Percentiles rank a stretch among this genome's conserved stretches.
Evolutionary conservation across 2,888 invertebrate genomes (phyloP).

Genomic region (Protonemura montana): DNA sequence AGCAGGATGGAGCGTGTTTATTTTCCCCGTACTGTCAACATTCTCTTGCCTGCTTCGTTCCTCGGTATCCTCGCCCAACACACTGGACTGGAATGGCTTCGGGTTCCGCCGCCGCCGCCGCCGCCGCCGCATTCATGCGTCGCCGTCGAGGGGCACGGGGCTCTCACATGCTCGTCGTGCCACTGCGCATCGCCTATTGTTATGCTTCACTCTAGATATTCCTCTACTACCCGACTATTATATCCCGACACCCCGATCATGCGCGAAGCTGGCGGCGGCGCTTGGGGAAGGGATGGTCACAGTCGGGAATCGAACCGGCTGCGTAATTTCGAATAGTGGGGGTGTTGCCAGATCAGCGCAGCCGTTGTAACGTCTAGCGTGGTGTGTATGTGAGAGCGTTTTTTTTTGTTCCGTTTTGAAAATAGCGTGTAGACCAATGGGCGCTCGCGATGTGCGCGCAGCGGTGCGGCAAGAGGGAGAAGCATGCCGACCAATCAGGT

Average conservation of each 20-base stretch:
- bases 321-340: slow-evolving; percentile 21
- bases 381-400: neutral
- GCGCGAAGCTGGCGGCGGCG: neutral
- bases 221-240: neutral
- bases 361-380: neutral
- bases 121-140: no score
- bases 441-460: neutral
- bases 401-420: neutral
- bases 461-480: neutral
- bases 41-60: neutral
- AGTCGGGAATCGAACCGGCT: neutral
- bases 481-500: slow-evolving; percentile 18
- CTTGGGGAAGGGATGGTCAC: neutral
- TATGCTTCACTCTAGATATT: neutral
- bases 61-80: neutral
- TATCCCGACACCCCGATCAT: neutral
- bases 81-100: neutral
- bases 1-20: neutral
- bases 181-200: slow-evolving; percentile 13
- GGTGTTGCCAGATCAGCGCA: neutral
- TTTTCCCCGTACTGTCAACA: neutral
- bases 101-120: neutral
- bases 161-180: neutral
- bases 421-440: slow-evolving; percentile 12
- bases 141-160: no score